Evolutionary conservation across 2,113 vertebrate species (phyloP).

Genomic region (Psophia crepitans): DNA sequence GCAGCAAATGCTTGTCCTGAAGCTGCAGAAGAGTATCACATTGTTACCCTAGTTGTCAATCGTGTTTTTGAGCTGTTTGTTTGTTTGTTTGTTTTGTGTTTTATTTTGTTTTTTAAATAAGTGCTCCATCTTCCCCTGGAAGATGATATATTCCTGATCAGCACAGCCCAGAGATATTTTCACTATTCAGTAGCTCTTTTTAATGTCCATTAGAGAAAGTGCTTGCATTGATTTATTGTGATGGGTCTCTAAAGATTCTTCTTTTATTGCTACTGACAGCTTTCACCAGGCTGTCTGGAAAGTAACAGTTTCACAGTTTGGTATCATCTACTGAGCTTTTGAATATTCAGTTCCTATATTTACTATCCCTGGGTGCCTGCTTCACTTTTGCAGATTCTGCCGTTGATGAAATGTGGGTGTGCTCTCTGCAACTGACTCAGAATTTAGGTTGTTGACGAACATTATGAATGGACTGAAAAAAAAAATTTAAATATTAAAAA

Average conservation of each 20-base stretch:
- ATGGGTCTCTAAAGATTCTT: background rate
- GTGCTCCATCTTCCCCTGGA: background rate
- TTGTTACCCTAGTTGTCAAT: background rate
- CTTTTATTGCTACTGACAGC: background rate
- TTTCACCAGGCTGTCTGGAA: background rate
- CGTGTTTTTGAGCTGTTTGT: background rate
- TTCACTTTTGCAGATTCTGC: background rate
- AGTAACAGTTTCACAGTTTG: background rate
- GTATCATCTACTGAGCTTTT: background rate
- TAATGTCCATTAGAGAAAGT: background rate
- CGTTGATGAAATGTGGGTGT: rapidly evolving
- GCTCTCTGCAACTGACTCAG: background rate
- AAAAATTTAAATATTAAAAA: background rate
- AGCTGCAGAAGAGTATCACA: background rate
- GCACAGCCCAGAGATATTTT: background rate
- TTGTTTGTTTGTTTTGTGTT: too few relatives aligned
- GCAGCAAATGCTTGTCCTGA: background rate
- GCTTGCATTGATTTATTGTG: background rate
- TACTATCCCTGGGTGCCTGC: background rate
- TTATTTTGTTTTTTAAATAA: too few relatives aligned
- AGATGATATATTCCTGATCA: background rate
- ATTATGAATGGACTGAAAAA: background rate
- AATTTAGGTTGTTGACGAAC: background rate
- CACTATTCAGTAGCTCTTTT: background rate
- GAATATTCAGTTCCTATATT: background rate